Conservation (phyloP, 2,797 vertebrate genomes). For the Anguilla megastoma region DNA sequence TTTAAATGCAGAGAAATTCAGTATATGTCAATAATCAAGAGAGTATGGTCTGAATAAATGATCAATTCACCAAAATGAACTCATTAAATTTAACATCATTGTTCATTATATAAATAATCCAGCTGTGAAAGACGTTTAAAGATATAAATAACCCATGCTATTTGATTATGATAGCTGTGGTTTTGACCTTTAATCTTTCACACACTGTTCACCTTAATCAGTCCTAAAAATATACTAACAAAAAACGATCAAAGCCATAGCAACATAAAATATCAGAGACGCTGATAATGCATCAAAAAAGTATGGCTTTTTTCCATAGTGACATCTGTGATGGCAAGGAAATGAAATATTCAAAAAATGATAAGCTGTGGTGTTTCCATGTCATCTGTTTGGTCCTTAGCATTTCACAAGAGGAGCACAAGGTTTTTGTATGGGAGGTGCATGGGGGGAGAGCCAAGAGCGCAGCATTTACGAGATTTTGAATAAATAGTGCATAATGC, state of each 20-base stretch:
- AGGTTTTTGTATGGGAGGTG: background rate
- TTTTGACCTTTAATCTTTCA: slow-evolving; percentile 45
- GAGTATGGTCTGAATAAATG: too few relatives aligned
- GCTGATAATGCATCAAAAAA: slow-evolving; percentile 69
- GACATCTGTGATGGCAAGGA: slow-evolving; percentile 66
- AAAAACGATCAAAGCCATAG: slow-evolving; percentile 27
- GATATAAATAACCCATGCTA: background rate
- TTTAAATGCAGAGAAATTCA: too few relatives aligned
- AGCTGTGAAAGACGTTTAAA: background rate
- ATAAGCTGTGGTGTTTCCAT: slow-evolving; percentile 16
- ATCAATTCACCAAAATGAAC: too few relatives aligned
- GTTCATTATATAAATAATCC: background rate
- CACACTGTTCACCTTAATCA: slow-evolving; percentile 34
- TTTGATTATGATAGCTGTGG: slow-evolving; percentile 25
- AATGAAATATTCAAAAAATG: slow-evolving; percentile 73
- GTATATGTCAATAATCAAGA: too few relatives aligned
- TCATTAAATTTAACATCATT: background rate
- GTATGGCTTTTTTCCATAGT: slow-evolving; percentile 64
- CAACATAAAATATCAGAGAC: slow-evolving; percentile 59
- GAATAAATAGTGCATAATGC: slow-evolving; percentile 13
- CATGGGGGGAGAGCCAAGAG: background rate
- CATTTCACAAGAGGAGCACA: slow-evolving; percentile 16
- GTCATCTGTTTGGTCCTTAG: slow-evolving; percentile 16
- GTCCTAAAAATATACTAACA: slow-evolving; percentile 46
- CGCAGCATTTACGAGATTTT: background rate